Conservation (phyloP, 2,888 invertebrate species). For the Margaritifera margaritifera region DNA sequence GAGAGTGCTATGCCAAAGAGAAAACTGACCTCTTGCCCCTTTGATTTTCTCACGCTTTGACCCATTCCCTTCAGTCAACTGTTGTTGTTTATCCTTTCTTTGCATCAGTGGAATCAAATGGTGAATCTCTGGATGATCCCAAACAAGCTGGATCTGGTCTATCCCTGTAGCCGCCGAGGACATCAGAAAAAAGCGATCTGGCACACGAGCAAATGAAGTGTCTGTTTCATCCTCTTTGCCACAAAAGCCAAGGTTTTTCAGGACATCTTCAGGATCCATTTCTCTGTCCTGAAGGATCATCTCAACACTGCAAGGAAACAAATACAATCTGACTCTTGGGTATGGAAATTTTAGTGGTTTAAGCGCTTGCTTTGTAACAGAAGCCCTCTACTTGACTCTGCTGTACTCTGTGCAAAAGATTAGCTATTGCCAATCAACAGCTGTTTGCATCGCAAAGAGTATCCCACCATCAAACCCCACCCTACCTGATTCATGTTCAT, state of each 20-base stretch:
- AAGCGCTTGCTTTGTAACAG: too few species aligned
- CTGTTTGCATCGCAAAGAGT: too few species aligned
- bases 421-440: too few species aligned
- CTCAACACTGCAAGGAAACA: slow-evolving; percentile 57
- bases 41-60: slow-evolving; percentile 10
- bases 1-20: not conserved
- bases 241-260: slow-evolving; percentile 79
- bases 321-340: too few species aligned
- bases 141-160: slow-evolving; percentile 82
- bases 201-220: slow-evolving; percentile 78
- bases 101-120: slow-evolving; percentile 35
- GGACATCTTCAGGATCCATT: slow-evolving; percentile 91
- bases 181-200: slow-evolving; percentile 83
- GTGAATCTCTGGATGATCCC: slow-evolving; percentile 50
- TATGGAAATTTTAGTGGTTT: too few species aligned
- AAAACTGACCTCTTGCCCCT: slow-evolving; percentile 3
- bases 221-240: slow-evolving; percentile 41
- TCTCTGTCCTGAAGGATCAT: slow-evolving; percentile 84
- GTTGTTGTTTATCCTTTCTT: slow-evolving; percentile 1
- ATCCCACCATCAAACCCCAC: too few species aligned
- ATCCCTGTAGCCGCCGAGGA: slow-evolving; percentile 87
- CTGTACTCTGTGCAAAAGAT: too few species aligned
- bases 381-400: too few species aligned
- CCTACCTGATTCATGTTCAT: too few species aligned
- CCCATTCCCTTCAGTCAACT: slow-evolving; percentile 1